Evolutionary conservation across 2,888 invertebrate species (phyloP).

Genomic region (Blera fallax): DNA sequence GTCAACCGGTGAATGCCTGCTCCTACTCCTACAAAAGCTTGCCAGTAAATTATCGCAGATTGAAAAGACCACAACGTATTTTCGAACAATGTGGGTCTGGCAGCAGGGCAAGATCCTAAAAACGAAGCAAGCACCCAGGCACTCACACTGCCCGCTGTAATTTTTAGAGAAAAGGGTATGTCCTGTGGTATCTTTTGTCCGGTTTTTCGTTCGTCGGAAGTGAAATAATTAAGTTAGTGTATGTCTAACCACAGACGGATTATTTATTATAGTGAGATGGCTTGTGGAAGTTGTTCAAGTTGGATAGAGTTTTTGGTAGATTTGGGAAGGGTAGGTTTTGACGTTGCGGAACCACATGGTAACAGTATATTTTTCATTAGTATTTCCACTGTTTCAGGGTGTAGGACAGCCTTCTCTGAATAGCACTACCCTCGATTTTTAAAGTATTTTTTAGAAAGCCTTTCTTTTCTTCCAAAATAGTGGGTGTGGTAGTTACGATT

Average conservation of each 20-base stretch:
- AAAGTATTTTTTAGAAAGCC: no score
- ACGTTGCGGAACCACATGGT: no score
- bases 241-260: slow-evolving; percentile 25
- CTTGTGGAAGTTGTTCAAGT: not conserved
- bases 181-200: not conserved
- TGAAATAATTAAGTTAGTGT: slow-evolving; percentile 24
- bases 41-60: slow-evolving; percentile 57
- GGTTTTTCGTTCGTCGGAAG: slow-evolving; percentile 1
- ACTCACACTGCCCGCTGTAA: not conserved
- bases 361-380: no score
- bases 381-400: no score
- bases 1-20: slow-evolving; percentile 52
- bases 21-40: slow-evolving; percentile 4
- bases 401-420: no score
- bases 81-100: not conserved
- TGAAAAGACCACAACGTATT: slow-evolving; percentile 42
- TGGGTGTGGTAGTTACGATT: no score
- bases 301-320: not conserved
- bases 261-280: slow-evolving; percentile 7
- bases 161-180: slow-evolving; percentile 1
- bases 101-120: not conserved
- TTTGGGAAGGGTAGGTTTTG: not conserved
- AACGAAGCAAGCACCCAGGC: not conserved
- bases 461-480: no score
- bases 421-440: no score